Evolutionary conservation across 2,797 vertebrate species (phyloP).

Genomic region (Nyctibius grandis): DNA sequence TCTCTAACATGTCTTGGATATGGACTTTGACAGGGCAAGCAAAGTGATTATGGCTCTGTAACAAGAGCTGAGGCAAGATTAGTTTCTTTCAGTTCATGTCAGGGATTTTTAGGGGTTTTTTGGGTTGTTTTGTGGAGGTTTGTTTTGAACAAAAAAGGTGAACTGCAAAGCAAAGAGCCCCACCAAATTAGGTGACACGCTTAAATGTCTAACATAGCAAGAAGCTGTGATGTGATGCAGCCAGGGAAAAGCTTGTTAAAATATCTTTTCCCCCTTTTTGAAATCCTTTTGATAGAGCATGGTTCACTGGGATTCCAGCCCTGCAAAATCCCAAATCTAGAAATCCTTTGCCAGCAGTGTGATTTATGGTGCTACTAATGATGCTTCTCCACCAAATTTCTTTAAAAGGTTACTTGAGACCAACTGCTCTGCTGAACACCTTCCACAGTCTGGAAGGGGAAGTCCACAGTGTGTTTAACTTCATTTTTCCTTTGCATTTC

Average conservation of each 20-base stretch:
- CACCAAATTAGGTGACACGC: neutral
- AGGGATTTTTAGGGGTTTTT: neutral
- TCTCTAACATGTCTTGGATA: neutral
- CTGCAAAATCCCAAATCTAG: neutral
- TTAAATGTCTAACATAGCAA: neutral
- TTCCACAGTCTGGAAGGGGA: neutral
- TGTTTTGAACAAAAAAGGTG: neutral
- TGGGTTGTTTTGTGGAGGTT: neutral
- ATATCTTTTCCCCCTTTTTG: neutral
- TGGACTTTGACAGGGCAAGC: neutral
- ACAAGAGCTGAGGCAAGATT: neutral
- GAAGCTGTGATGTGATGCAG: neutral
- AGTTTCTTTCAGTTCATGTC: neutral
- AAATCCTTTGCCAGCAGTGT: neutral
- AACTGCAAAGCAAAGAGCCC: slow-evolving; percentile 2
- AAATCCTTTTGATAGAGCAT: neutral
- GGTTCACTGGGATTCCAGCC: neutral
- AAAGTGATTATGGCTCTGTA: neutral
- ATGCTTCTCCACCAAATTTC: slow-evolving; percentile 6
- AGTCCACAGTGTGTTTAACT: neutral
- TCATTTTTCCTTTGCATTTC: neutral
- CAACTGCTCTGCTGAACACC: neutral
- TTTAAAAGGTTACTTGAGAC: neutral
- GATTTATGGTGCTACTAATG: slow-evolving; percentile 23
- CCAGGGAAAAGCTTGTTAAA: slow-evolving; percentile 12